Conservation (phyloP, 2,113 vertebrate genomes). For the Tinamus guttatus region DNA sequence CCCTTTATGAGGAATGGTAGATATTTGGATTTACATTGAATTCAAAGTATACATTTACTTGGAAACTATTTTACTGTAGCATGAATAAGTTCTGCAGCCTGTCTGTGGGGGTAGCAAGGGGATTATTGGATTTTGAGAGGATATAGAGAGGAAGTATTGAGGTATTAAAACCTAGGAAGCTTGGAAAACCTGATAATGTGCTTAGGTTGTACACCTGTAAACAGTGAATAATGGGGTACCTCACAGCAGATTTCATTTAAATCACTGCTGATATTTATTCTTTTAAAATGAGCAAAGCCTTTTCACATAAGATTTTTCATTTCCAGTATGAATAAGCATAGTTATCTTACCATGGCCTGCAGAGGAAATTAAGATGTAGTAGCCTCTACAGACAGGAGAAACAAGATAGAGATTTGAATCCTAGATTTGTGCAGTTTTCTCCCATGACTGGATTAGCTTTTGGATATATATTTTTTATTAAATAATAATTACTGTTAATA, state of each 20-base stretch:
- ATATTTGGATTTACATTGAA: not conserved
- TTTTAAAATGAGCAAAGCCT: not conserved
- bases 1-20: not conserved
- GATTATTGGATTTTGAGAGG: not conserved
- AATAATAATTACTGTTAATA: not conserved
- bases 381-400: not conserved
- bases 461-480: too few species aligned
- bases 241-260: not conserved
- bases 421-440: not conserved
- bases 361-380: not conserved
- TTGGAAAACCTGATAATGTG: not conserved
- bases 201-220: not conserved
- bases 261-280: not conserved
- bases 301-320: not conserved
- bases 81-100: not conserved
- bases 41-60: not conserved
- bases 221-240: not conserved
- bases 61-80: not conserved
- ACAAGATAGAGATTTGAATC: not conserved
- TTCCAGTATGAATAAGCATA: not conserved
- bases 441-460: not conserved
- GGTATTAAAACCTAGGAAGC: not conserved
- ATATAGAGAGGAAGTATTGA: not conserved
- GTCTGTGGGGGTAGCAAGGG: not conserved
- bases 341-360: not conserved